Base-by-base conservation (phyloP, 2,113 vertebrate genomes). In the Rhabdornis inornatus region DNA sequence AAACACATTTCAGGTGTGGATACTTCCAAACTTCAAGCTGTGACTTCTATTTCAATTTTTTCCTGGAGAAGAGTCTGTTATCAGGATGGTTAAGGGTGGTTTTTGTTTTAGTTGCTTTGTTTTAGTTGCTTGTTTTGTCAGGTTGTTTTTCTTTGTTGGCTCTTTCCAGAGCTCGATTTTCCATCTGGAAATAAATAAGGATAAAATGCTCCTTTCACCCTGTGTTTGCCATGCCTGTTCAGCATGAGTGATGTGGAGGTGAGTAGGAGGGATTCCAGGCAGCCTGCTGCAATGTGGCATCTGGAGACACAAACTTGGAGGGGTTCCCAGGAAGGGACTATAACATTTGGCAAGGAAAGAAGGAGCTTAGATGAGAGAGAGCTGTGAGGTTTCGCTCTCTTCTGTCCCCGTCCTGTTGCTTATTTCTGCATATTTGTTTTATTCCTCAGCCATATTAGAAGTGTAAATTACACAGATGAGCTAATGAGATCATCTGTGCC, bases 381-480 rank as follows among this genome's bases (percentile, higher is more conserved):
- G 60, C 87, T 85, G 59, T 90, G 90, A 95, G 94, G 93, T 93
- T 95, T 92, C 31, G 93, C 90, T 24, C 55, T 93, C 56, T 95
- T 95, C 93, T 91, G 20, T 80, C 90, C 79, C 79, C 0, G 0
- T 96, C 90, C 85, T 88, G 82, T 96, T 92, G 94, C 92, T 95
- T 95, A 80, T 97, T 95, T 96, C 90, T 92, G 93, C 83, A 74
- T 90, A 88, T 96, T 95, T 96, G 92, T 95, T 96, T 94, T 91
- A 93, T 90, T 96, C 85, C 92, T 84, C 40, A 83, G 71, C 64
- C 79, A 70, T 86, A 93, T 92, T 87, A 95, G 92, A 93, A 96
- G 93, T 66, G 90, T 71, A 94, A 94, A 95, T 96, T 93, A 83
- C 87, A 83, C 78, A 95, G 92, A 97, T 96, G 85, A 97, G 92